Percentiles rank a stretch among this genome's conserved stretches.
phyloP scores from a whole-genome alignment of 2,113 vertebrate genomes.

The Hypomesus transpacificus region DNA sequence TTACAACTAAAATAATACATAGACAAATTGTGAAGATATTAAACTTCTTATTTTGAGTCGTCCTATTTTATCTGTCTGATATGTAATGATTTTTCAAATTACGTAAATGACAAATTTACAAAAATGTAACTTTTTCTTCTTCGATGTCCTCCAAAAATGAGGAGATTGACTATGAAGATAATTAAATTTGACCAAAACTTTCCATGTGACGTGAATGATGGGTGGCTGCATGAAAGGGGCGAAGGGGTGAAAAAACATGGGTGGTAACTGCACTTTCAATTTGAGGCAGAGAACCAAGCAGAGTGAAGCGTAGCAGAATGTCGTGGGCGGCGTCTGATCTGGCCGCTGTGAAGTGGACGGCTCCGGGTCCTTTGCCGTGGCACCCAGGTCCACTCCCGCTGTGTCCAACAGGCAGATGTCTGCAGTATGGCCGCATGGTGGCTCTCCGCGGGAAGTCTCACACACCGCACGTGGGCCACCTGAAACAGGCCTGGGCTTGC shows the following conservation, averaged over 20 bases:
- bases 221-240: neutral
- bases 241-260: conserved; percentile 26
- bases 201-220: neutral
- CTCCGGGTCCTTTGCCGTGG: conserved; percentile 25
- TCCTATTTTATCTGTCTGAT: no score
- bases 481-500: conserved; percentile 45
- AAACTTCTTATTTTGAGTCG: no score
- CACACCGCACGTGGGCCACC: conserved; percentile 26
- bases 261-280: conserved; percentile 33
- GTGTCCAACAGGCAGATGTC: conserved; percentile 34
- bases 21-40: no score
- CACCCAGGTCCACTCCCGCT: conserved; percentile 31
- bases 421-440: conserved; percentile 13
- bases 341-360: conserved; percentile 35
- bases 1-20: no score
- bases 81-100: no score
- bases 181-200: neutral
- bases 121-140: neutral
- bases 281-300: conserved; percentile 32
- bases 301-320: conserved; percentile 51
- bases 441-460: conserved; percentile 23
- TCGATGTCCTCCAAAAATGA: neutral
- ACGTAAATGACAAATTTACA: no score
- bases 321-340: conserved; percentile 43
- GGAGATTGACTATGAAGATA: neutral